A percentile compares a stretch with the other conserved stretches of the same genome.
These are phyloP conservation scores for Calameuta pallipes DNA, from an alignment of 2,888 invertebrate species.

Conservation along the genomic window DNA sequence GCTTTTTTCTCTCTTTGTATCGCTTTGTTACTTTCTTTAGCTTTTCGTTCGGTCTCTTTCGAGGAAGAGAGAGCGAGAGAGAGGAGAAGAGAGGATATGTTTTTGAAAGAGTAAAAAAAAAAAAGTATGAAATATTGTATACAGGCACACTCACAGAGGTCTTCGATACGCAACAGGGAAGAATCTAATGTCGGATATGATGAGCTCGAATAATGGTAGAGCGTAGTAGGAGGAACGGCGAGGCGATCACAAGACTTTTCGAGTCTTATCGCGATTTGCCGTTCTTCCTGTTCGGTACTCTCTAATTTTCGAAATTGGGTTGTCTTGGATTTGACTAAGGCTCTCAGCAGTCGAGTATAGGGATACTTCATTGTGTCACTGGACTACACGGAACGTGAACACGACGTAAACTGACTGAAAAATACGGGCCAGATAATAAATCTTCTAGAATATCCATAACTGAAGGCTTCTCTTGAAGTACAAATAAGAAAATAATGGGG, in stretches of 20 bases:
- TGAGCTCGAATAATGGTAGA: background rate
- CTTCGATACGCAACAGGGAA: background rate
- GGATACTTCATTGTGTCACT: background rate
- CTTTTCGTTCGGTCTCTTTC: background rate
- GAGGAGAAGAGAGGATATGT: background rate
- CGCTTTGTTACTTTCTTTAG: background rate
- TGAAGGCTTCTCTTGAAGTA: background rate
- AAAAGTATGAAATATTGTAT: background rate
- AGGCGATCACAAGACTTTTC: background rate
- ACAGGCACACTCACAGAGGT: background rate
- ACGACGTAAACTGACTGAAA: background rate
- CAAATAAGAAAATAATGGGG: background rate
- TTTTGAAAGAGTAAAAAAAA: background rate
- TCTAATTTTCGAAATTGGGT: slow-evolving; percentile 25
- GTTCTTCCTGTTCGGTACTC: background rate
- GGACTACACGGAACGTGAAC: background rate
- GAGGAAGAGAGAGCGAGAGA: background rate
- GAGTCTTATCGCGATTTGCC: background rate
- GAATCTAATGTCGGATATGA: background rate
- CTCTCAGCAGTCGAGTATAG: slow-evolving; percentile 14
- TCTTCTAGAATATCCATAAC: background rate
- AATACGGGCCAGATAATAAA: background rate
- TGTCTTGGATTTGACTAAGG: slow-evolving; percentile 54
- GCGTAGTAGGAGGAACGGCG: background rate
- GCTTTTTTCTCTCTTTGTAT: background rate